A percentile compares a stretch with the other conserved stretches of the same genome.
phyloP scores from a whole-genome alignment of 2,113 vertebrate genomes.

The Ictalurus punctatus region DNA sequence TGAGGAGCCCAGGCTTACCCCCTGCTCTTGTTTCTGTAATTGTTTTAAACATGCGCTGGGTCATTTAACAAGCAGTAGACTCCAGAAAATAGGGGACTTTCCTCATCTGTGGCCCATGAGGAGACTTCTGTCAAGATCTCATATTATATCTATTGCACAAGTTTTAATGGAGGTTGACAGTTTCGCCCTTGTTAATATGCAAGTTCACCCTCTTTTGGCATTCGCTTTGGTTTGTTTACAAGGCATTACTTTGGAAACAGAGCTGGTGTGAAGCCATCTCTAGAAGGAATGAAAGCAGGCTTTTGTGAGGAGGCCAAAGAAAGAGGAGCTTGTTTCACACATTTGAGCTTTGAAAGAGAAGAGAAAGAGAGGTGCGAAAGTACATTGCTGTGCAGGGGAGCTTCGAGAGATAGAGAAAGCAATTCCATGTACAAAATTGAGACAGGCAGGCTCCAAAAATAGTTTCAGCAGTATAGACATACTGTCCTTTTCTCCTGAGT shows the following conservation, averaged over 20 bases:
- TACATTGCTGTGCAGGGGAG: conserved; percentile 15
- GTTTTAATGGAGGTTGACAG: conserved; percentile 47
- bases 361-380: conserved; percentile 50
- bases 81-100: conserved; percentile 23
- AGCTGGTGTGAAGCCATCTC: conserved; percentile 55
- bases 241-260: conserved; percentile 66
- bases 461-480: conserved; percentile 23
- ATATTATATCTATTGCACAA: conserved; percentile 29
- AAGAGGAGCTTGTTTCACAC: conserved; percentile 71
- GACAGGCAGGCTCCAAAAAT: conserved; percentile 17
- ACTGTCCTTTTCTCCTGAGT: background rate
- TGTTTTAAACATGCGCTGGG: conserved; percentile 51
- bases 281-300: conserved; percentile 63
- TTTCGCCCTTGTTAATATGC: conserved; percentile 38
- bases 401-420: conserved; percentile 21
- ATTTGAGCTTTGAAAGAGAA: conserved; percentile 41
- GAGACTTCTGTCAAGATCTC: conserved; percentile 16
- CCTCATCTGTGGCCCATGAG: background rate
- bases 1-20: conserved; percentile 25
- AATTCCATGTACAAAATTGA: conserved; percentile 32
- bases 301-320: conserved; percentile 70
- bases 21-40: conserved; percentile 53
- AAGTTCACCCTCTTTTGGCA: conserved; percentile 42
- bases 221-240: conserved; percentile 62
- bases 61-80: conserved; percentile 26